These are phyloP conservation scores for Lates calcarifer DNA, from an alignment of 2,113 vertebrate genomes.

Conservation along the genomic window DNA sequence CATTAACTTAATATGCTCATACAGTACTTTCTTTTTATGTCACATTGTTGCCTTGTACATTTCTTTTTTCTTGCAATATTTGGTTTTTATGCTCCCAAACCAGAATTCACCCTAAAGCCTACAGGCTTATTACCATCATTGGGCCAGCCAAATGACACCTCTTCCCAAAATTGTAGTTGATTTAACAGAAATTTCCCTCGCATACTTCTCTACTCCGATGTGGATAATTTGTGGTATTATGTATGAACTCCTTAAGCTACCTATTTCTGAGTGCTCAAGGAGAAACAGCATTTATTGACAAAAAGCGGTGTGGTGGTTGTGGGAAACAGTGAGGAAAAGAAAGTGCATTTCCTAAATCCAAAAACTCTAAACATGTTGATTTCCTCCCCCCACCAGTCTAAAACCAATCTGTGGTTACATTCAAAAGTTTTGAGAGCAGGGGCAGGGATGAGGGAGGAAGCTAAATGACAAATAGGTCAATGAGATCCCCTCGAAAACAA, in stretches of 20 bases:
- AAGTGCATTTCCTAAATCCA: conserved; percentile 38
- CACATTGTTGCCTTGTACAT: conserved; percentile 27
- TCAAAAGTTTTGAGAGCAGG: conserved; percentile 53
- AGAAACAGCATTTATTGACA: background rate
- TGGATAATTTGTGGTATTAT: conserved; percentile 7
- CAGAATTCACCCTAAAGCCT: conserved; percentile 45
- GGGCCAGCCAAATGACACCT: conserved; percentile 84
- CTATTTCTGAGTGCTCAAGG: background rate
- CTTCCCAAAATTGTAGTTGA: conserved; percentile 54
- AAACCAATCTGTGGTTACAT: conserved; percentile 63
- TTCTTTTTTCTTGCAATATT: conserved; percentile 53
- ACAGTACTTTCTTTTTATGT: conserved; percentile 28
- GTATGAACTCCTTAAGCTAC: background rate
- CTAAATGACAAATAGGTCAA: conserved; percentile 73
- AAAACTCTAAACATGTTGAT: conserved; percentile 6
- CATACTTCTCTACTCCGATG: conserved; percentile 9
- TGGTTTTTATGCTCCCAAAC: conserved; percentile 58
- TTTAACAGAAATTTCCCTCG: conserved; percentile 33
- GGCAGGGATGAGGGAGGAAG: background rate
- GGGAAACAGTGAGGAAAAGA: conserved; percentile 21
- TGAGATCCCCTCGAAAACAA: conserved; percentile 17
- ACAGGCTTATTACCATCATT: conserved; percentile 71
- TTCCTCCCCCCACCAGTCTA: conserved; percentile 11
- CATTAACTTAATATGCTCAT: conserved; percentile 35
- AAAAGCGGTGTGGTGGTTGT: background rate